phyloP scores from a whole-genome alignment of 2,797 vertebrate genomes.

The Cuculus canorus region DNA sequence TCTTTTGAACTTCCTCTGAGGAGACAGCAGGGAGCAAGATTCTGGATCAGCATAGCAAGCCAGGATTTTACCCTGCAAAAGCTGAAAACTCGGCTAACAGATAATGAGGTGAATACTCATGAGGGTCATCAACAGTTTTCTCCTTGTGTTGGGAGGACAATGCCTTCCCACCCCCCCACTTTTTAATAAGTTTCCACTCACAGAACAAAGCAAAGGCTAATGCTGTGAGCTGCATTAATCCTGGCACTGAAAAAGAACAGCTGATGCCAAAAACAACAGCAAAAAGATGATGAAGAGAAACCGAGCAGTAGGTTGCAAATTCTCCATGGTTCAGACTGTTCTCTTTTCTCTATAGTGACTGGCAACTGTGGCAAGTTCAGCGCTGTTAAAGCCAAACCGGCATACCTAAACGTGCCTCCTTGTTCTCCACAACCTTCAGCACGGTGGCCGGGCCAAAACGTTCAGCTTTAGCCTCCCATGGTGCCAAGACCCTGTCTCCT shows the following conservation, averaged over 20 bases:
- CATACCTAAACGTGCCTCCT: conserved; percentile 51
- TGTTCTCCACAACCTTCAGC: conserved; percentile 52
- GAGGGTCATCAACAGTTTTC: background rate
- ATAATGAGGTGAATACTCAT: background rate
- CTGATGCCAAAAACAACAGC: background rate
- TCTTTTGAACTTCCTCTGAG: background rate
- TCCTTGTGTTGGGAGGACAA: background rate
- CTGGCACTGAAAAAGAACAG: background rate
- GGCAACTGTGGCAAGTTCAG: rapidly evolving
- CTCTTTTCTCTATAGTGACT: background rate
- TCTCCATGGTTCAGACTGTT: rapidly evolving
- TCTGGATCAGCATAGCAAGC: background rate
- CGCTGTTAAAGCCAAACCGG: background rate
- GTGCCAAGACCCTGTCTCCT: conserved; percentile 72
- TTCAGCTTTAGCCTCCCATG: conserved; percentile 39
- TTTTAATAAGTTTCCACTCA: background rate
- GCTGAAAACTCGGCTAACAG: background rate
- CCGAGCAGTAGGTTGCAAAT: background rate
- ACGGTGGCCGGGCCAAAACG: conserved; percentile 73
- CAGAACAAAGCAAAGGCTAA: background rate
- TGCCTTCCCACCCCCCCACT: no score
- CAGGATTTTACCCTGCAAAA: background rate
- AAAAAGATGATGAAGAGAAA: background rate
- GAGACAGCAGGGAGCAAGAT: background rate
- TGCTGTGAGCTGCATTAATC: background rate